phyloP scores from a whole-genome alignment of 2,797 vertebrate genomes.

The Mareca penelope region DNA sequence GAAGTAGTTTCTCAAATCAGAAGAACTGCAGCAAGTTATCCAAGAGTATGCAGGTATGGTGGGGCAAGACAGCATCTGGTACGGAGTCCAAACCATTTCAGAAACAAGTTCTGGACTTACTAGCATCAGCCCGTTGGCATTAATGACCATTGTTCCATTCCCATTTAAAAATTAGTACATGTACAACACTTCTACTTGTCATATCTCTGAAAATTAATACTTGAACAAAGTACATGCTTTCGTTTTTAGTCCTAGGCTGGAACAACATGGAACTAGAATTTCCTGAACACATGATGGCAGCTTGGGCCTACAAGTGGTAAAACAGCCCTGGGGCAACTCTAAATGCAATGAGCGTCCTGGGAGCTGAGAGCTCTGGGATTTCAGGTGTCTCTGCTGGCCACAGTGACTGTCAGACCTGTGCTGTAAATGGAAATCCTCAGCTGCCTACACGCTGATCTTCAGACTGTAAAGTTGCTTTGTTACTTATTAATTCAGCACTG shows the following conservation, averaged over 20 bases:
- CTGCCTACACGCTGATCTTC: background rate
- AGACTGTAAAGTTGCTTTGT: background rate
- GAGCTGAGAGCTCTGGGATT: background rate
- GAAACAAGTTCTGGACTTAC: background rate
- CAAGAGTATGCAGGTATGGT: background rate
- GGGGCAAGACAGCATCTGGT: background rate
- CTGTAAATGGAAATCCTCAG: background rate
- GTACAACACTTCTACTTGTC: background rate
- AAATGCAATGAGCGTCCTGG: background rate
- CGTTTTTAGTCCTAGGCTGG: background rate
- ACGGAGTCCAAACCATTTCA: background rate
- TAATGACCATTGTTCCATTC: background rate
- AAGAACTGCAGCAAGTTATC: background rate
- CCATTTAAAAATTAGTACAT: background rate
- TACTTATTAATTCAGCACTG: background rate
- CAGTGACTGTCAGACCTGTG: background rate
- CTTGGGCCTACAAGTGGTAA: background rate
- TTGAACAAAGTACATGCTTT: background rate
- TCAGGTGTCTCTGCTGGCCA: background rate
- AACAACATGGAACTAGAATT: background rate
- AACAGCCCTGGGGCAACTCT: background rate
- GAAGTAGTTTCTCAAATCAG: background rate
- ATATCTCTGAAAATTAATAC: background rate
- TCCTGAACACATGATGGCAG: background rate
- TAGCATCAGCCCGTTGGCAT: background rate